Conservation (phyloP, 2,888 invertebrate genomes). For the Drosophila koepferae region DNA sequence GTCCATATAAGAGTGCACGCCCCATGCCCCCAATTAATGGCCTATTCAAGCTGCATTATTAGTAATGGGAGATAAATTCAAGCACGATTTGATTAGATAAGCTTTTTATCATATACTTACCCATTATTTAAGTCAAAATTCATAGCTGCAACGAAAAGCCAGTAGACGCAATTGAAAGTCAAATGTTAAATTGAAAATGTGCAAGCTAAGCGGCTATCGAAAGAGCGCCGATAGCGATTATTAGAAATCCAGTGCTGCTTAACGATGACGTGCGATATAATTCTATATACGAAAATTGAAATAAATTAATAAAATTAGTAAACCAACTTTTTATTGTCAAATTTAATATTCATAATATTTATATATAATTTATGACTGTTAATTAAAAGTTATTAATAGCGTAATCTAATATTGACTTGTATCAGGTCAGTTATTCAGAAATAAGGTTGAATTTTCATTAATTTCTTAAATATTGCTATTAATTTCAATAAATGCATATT, state of each 20-base stretch:
- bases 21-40: too few relatives aligned
- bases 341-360: too few relatives aligned
- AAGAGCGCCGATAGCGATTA: constrained; percentile 24
- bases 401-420: too few relatives aligned
- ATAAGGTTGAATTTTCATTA: neutral
- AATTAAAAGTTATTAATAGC: too few relatives aligned
- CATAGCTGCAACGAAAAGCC: neutral
- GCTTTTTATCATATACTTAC: neutral
- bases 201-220: constrained; percentile 1
- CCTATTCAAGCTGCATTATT: neutral
- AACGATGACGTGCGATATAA: too few relatives aligned
- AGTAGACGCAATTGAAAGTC: neutral
- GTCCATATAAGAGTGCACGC: neutral
- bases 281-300: neutral
- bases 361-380: too few relatives aligned
- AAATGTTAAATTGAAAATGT: constrained; percentile 4
- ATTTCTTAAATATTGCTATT: neutral
- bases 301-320: too few relatives aligned
- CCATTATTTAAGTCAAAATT: neutral
- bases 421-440: too few relatives aligned
- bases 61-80: neutral
- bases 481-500: neutral
- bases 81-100: neutral
- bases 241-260: neutral
- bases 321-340: too few relatives aligned